Evolutionary conservation across 2,888 invertebrate species (phyloP), one percentile per base, ranked within the genome.

Genomic region (Crioceris asparagi): DNA sequence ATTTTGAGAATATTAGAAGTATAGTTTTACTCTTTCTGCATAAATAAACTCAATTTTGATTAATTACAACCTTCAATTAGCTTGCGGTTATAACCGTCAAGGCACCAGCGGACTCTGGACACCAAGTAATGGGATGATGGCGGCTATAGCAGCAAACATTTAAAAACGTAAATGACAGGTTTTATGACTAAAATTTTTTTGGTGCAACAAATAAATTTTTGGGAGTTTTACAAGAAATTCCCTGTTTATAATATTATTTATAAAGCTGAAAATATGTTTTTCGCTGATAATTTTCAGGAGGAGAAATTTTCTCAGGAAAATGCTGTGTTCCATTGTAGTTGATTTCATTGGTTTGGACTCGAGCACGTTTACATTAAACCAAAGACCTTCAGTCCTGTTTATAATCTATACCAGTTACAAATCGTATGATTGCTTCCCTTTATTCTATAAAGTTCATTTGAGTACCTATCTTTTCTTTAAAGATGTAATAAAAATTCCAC

Each of bases 131-230:
- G 21, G 21, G 21, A 30, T 16, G 15, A 14, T 30, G 15, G 16
- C 30, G 10, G 30, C 12, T 15, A 30, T 8, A 14, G 16, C 30
- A 30, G 30, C 30, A 30, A 30, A 21, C 4, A 30, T 30, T 30
- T 30, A 15, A 30, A 30, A 30, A 30, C 30, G 30, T 30, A 30
- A 30, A 30, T 30, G 15, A 30, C 30, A 30, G 30, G 30, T 30
- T 30, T 30, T 15, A 30, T 30, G 30, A 30, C 30, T 30, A 4
- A 30, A 30, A 30, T 30, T 15, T 30, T 30, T 30, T 30, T 8
- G 12, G 30, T 30, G 30, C 6, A n/a, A 14, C 12, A 30, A 10
- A 30, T 15, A 30, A 16, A 15, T 10, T 30, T 30, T 15, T 30
- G 30, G 30, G 30, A 30, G 30, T 30, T 30, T 30, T 30, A 30